A percentile compares a stretch with the other conserved stretches of the same genome.
Conservation (phyloP, 92 coral and sea anemone genomes). For the Parazoanthus swiftii region DNA sequence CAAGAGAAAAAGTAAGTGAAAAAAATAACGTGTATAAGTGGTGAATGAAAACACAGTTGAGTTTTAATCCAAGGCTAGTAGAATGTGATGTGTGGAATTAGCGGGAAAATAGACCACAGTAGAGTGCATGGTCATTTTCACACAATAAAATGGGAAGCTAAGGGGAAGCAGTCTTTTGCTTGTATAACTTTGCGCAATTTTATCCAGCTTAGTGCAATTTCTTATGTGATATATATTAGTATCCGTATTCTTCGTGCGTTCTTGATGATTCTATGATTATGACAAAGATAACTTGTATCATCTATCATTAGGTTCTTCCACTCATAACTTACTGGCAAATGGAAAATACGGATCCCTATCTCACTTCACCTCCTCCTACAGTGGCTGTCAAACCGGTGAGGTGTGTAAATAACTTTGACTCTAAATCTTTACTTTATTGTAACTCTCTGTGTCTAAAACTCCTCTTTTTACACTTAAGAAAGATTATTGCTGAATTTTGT, state of each 20-base stretch:
- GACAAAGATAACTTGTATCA: neutral
- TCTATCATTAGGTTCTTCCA: conserved; percentile 30
- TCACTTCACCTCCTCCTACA: neutral
- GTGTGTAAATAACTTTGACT: neutral
- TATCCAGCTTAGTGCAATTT: too few relatives aligned
- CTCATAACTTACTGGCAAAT: conserved; percentile 43
- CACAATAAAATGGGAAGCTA: too few relatives aligned
- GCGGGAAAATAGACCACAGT: neutral
- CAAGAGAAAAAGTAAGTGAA: conserved; percentile 65
- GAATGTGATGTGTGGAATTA: too few relatives aligned
- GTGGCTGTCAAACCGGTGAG: conserved; percentile 28
- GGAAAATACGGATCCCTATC: conserved; percentile 20
- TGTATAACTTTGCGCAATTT: too few relatives aligned
- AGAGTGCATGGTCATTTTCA: too few relatives aligned
- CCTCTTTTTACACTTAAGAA: neutral
- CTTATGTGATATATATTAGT: too few relatives aligned
- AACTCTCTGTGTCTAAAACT: too few relatives aligned
- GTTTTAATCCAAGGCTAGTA: neutral
- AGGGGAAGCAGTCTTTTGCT: too few relatives aligned
- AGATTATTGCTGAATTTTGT: neutral
- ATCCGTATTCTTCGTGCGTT: neutral
- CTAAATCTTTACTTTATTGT: neutral
- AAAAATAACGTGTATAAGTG: neutral
- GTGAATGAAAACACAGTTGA: neutral
- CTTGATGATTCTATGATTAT: neutral